Evolutionary conservation across 2,113 vertebrate genomes (phyloP).

Genomic region (Pseudopodoces humilis): DNA sequence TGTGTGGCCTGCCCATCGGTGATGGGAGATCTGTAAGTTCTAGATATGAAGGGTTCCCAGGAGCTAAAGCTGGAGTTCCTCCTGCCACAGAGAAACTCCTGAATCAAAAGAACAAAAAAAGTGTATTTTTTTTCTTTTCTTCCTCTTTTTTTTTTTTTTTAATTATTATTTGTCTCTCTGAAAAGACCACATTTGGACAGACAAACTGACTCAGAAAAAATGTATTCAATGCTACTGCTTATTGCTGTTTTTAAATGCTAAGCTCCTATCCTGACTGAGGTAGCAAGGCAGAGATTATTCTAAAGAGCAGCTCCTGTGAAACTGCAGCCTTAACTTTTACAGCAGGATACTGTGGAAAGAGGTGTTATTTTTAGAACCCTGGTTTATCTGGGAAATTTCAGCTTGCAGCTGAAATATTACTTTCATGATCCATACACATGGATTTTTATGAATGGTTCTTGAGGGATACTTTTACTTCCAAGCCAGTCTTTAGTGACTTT

Average conservation of each 20-base stretch:
- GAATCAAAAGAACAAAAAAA: not conserved
- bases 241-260: not conserved
- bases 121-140: too few species aligned
- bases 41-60: not conserved
- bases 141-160: not conserved
- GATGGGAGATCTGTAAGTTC: not conserved
- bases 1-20: not conserved
- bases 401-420: not conserved
- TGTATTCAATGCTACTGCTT: not conserved
- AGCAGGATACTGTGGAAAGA: not conserved
- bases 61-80: not conserved
- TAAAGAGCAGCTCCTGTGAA: not conserved
- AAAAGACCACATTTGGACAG: not conserved
- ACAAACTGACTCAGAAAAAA: not conserved
- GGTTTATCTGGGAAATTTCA: not conserved
- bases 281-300: not conserved
- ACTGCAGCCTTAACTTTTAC: not conserved
- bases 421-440: not conserved
- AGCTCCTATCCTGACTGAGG: not conserved
- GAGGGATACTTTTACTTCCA: not conserved
- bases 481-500: not conserved
- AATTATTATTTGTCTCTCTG: not conserved
- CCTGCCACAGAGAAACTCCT: not conserved
- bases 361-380: not conserved
- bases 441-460: slow-evolving; percentile 6